Conservation (phyloP, 2,888 invertebrate genomes). For the Eretmocerus hayati region DNA sequence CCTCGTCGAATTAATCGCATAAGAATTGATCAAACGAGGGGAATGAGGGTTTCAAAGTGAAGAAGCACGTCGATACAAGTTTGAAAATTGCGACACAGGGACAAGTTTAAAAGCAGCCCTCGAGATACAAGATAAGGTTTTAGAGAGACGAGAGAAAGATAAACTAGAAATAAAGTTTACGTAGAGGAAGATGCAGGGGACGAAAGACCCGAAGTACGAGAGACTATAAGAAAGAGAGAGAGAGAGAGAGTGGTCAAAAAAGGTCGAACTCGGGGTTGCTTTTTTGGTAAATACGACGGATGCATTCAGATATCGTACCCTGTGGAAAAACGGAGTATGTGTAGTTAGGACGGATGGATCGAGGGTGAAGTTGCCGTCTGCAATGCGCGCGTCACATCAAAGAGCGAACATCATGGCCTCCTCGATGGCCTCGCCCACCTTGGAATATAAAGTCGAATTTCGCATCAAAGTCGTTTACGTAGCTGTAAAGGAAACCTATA, state of each 20-base stretch:
- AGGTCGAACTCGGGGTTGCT: constrained; percentile 10
- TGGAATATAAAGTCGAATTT: constrained; percentile 31
- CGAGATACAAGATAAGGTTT: neutral
- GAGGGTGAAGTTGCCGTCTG: too few relatives aligned
- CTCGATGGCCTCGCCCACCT: constrained; percentile 26
- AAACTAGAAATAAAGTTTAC: constrained; percentile 13
- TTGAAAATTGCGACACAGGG: neutral
- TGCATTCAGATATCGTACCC: constrained; percentile 39
- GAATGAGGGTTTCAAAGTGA: neutral
- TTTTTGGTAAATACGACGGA: constrained; percentile 36
- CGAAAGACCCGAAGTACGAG: constrained; percentile 11
- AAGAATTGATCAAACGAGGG: too few relatives aligned
- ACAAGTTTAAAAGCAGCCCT: neutral
- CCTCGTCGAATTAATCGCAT: too few relatives aligned
- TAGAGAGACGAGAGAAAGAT: neutral
- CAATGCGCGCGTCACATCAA: constrained; percentile 40
- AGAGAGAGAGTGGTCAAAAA: constrained; percentile 6
- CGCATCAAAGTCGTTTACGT: constrained; percentile 17
- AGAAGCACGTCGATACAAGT: constrained; percentile 13
- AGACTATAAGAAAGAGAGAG: too few relatives aligned
- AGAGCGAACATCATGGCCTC: constrained; percentile 27
- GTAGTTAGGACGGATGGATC: constrained; percentile 29
- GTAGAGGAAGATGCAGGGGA: constrained; percentile 11
- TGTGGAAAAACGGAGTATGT: constrained; percentile 24
- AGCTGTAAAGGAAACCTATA: constrained; percentile 9